These are phyloP conservation scores for Phyllotreta striolata DNA, from an alignment of 2,888 invertebrate genomes.

Conservation along the genomic window DNA sequence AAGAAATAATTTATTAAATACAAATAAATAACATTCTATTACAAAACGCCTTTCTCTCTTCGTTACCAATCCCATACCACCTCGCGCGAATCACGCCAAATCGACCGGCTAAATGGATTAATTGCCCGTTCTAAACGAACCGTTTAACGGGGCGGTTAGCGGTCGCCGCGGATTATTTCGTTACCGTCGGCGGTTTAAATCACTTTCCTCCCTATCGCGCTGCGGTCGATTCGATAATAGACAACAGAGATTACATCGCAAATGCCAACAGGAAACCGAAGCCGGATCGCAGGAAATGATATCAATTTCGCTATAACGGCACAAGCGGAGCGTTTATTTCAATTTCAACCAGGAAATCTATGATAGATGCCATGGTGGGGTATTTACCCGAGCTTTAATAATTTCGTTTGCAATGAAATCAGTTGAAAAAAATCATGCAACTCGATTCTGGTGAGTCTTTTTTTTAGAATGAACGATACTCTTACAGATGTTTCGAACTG, in stretches of 20 bases:
- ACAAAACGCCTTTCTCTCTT: not conserved
- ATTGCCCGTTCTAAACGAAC: too few species aligned
- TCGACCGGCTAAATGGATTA: too few species aligned
- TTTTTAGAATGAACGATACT: too few species aligned
- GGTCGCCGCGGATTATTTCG: conserved; percentile 12
- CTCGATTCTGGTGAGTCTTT: too few species aligned
- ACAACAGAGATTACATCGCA: conserved; percentile 5
- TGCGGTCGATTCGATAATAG: conserved; percentile 16
- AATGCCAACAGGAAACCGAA: conserved; percentile 13
- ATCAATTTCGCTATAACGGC: conserved; percentile 1
- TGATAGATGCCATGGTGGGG: too few species aligned
- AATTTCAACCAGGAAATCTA: too few species aligned
- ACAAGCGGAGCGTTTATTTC: too few species aligned
- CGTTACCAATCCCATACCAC: not conserved
- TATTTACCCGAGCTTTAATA: too few species aligned
- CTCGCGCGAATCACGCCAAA: not conserved
- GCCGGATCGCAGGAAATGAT: conserved; percentile 10
- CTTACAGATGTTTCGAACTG: too few species aligned
- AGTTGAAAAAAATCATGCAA: too few species aligned
- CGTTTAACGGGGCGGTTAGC: not conserved
- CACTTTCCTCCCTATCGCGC: conserved; percentile 7
- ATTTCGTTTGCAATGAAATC: too few species aligned
- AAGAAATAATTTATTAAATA: conserved; percentile 45
- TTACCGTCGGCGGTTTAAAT: conserved; percentile 13
- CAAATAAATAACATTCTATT: conserved; percentile 43